A percentile compares a stretch with the other conserved stretches of the same genome.
These are phyloP conservation scores for Littorina saxatilis DNA, from an alignment of 1,140 invertebrate species.

Conservation along the genomic window DNA sequence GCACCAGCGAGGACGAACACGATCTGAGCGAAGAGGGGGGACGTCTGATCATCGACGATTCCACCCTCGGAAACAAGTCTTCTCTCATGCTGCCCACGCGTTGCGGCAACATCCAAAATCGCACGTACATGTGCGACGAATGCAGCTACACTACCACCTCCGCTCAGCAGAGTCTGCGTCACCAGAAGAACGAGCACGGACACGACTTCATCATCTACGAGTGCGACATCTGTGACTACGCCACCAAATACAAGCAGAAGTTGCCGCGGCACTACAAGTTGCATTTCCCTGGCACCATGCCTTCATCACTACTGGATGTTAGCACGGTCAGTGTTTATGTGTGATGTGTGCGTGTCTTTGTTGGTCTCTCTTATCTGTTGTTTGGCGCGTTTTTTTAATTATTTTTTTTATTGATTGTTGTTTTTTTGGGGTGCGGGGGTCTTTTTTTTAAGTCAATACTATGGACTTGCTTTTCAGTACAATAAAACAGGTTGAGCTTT, in stretches of 20 bases:
- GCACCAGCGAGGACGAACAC: conserved; percentile 38
- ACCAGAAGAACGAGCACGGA: conserved; percentile 62
- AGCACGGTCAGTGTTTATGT: too few relatives aligned
- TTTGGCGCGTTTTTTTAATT: too few relatives aligned
- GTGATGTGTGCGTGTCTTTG: too few relatives aligned
- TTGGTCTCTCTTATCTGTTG: too few relatives aligned
- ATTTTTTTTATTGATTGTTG: too few relatives aligned
- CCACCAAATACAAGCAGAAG: conserved; percentile 70
- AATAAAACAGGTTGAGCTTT: too few relatives aligned
- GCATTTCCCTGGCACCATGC: conserved; percentile 63
- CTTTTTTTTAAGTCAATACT: too few relatives aligned
- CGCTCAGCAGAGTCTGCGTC: conserved; percentile 63
- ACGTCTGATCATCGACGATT: conserved; percentile 50
- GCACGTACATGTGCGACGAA: conserved; percentile 62
- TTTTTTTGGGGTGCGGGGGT: too few relatives aligned
- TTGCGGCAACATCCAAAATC: conserved; percentile 66
- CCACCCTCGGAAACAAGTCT: background rate
- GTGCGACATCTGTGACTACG: conserved; percentile 71
- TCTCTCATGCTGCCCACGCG: conserved; percentile 44
- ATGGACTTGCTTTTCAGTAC: too few relatives aligned
- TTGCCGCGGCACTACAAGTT: conserved; percentile 66
- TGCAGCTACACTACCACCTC: conserved; percentile 63
- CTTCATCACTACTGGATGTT: too few relatives aligned
- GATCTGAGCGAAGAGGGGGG: conserved; percentile 42
- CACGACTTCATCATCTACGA: conserved; percentile 64